Base-by-base conservation (phyloP, 1,140 invertebrate genomes). In the Calliphora vicina region DNA sequence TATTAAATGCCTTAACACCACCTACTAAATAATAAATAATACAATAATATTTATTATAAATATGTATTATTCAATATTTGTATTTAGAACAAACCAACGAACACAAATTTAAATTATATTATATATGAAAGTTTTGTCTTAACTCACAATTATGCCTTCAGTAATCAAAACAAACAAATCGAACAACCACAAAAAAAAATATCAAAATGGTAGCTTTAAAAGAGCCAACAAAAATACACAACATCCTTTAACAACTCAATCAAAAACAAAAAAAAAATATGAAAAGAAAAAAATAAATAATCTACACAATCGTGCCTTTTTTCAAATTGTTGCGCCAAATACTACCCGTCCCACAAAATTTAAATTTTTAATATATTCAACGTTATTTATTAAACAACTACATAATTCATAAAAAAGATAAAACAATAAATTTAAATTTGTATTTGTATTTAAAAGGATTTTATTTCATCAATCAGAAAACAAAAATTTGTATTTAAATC, bases 251-350 rank as follows among this genome's bases (percentile, higher is more conserved):
- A 17, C 4, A 57, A 57, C 17, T 57, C 50, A 57, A 57, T 67
- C 61, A 67, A 67, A 67, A 23, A 67, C 20, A 61, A n/a, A 61
- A 50, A 80, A 42, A 78, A 13, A 45, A 78, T 10, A 78, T 76
- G 15, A 0, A 45, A 8, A 5, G 10, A 5, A 35, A 2, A 5
- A n/a, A 78, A 27, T 12, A 81, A 29, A 67, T 61, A 27, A 61
- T 29, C 80, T 43, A 83, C 83, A 83, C 83, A 61, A 81, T 83
- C 83, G 83, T 83, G 83, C 83, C 83, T 83, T 83, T 83, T 67
- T 80, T 83, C 72, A 76, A 78, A 78, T 78, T 43, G 74, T 78
- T 78, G 42, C 74, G 35, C 20, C 17, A 78, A 78, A 35, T 35
- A 35, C 17, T n/a, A 78, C 74, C 74, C 74, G 74, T 78, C 74